Conservation (phyloP, 1,140 invertebrate species). For the Trachymyrmex cornetzi region DNA sequence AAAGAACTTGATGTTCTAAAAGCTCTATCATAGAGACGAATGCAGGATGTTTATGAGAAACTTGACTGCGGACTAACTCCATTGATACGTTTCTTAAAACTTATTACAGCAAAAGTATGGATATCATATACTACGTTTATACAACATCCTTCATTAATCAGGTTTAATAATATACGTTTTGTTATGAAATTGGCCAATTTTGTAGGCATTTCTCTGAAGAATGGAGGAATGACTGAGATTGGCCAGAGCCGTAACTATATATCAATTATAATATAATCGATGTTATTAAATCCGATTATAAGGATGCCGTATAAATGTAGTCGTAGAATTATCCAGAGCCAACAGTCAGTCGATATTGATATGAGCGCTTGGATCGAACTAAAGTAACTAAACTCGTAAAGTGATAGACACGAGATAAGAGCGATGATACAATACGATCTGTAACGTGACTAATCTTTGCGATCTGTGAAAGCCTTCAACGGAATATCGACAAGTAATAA, state of each 20-base stretch:
- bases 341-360: constrained; percentile 5
- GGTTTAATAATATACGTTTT: too few relatives aligned
- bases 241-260: too few relatives aligned
- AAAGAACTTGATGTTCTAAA: neutral
- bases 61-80: constrained; percentile 22
- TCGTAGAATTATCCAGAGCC: neutral
- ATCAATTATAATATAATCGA: too few relatives aligned
- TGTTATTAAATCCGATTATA: too few relatives aligned
- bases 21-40: neutral
- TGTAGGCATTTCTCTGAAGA: too few relatives aligned
- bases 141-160: too few relatives aligned
- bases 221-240: too few relatives aligned
- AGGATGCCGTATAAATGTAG: too few relatives aligned
- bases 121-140: neutral
- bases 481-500: neutral
- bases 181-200: too few relatives aligned
- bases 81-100: neutral
- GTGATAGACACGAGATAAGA: neutral
- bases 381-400: neutral
- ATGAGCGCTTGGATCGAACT: neutral
- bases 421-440: neutral
- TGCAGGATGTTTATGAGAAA: neutral
- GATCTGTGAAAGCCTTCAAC: neutral
- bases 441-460: neutral
- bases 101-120: neutral